These are phyloP conservation scores for Cerceris rybyensis DNA, from an alignment of 2,888 invertebrate species.

Conservation along the genomic window DNA sequence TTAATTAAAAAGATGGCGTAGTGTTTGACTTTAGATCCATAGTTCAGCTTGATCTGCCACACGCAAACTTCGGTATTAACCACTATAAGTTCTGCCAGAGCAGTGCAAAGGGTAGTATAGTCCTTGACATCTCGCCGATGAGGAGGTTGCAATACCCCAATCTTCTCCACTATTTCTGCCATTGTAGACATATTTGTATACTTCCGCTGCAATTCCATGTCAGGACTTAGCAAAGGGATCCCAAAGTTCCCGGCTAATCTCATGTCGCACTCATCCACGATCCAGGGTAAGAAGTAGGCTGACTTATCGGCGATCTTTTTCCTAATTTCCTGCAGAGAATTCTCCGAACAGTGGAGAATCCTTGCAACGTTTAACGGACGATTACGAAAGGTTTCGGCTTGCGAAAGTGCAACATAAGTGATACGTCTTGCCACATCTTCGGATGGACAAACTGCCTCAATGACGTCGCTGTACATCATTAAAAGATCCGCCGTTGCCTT, in stretches of 20 bases:
- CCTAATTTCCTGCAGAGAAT: constrained; percentile 49
- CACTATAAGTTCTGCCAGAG: constrained; percentile 61
- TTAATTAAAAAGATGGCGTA: constrained; percentile 65
- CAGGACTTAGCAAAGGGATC: constrained; percentile 58
- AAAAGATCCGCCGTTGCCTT: constrained; percentile 52
- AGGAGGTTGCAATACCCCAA: constrained; percentile 56
- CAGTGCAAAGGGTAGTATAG: constrained; percentile 57
- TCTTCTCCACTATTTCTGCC: constrained; percentile 43
- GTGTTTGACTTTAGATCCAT: constrained; percentile 47
- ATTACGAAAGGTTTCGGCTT: constrained; percentile 47
- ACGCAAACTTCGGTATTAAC: constrained; percentile 58
- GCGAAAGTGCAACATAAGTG: constrained; percentile 59
- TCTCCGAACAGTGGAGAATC: constrained; percentile 65
- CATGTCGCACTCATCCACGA: constrained; percentile 69
- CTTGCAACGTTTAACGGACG: constrained; percentile 61
- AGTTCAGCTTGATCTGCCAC: constrained; percentile 65
- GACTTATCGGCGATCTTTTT: constrained; percentile 45
- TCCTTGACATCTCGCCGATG: constrained; percentile 46
- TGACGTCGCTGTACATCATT: constrained; percentile 63
- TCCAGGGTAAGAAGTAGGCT: constrained; percentile 62
- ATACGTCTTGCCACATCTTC: constrained; percentile 48
- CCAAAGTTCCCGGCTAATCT: constrained; percentile 55
- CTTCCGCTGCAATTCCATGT: constrained; percentile 54
- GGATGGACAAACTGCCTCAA: constrained; percentile 54
- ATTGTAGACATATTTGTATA: constrained; percentile 57